Evolutionary conservation across 2,797 vertebrate species (phyloP).

Genomic region (Trachops cirrhosus): DNA sequence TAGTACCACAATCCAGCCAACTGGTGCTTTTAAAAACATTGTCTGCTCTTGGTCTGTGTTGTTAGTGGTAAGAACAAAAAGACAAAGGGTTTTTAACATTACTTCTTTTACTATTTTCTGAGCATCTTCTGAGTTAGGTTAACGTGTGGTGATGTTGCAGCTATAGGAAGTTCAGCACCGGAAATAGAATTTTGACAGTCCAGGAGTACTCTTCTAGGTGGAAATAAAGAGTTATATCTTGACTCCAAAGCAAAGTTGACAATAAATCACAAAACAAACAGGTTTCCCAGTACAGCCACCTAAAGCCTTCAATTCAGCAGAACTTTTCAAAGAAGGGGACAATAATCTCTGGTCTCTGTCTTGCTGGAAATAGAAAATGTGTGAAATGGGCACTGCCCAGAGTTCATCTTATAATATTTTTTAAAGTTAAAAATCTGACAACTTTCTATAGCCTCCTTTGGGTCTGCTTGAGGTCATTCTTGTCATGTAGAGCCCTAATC

Average conservation of each 20-base stretch:
- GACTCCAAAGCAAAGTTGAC: background rate
- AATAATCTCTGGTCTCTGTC: background rate
- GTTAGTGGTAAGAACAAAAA: background rate
- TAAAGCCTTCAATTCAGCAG: background rate
- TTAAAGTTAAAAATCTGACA: background rate
- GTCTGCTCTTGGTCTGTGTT: background rate
- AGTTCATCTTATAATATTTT: background rate
- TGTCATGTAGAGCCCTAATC: background rate
- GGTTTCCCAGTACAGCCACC: background rate
- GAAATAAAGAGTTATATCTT: background rate
- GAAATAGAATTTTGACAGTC: background rate
- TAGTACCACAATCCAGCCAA: background rate
- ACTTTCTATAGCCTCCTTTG: background rate
- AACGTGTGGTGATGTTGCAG: rapidly evolving
- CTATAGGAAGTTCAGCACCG: background rate
- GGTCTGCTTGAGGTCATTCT: background rate
- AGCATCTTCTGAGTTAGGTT: background rate
- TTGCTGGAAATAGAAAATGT: background rate
- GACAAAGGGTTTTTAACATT: background rate
- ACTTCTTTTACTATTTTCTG: background rate
- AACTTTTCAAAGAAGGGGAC: background rate
- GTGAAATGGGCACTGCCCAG: background rate
- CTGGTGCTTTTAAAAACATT: background rate
- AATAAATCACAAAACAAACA: background rate
- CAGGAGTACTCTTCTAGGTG: background rate